Base-by-base conservation (phyloP, 2,888 invertebrate species). In the Catocala nupta region DNA sequence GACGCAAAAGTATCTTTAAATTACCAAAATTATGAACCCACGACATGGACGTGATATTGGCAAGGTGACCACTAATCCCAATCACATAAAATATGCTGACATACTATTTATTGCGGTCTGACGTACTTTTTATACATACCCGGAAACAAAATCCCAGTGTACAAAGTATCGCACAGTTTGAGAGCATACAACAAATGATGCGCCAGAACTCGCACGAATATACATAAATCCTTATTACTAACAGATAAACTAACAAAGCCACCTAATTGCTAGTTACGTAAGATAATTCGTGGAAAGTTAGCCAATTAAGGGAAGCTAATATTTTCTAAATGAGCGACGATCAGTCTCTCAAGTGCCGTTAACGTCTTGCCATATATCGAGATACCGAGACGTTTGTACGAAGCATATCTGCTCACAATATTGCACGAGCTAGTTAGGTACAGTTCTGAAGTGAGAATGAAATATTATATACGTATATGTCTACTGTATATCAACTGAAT, bases 321-420 rank as follows among this genome's bases (percentile, higher is more conserved):
- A 87, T 85, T 87, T 86, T 86, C 81, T 79, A 78, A 82, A 86
- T 85, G 82, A 86, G 81, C 80, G 59, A 82, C 81, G 80, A 85
- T 86, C 74, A 81, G 84, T 83, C 86, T 84, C 85, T 73, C 76
- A 78, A 83, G 86, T 79, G 77, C 79, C 81, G 78, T 87, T 83
- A 76, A 80, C 63, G 81, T 77, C 76, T 74, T 69, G 62, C 59
- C 16, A 9, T 73, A 75, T 61, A 68, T 69, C 57, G 66, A 5
- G 65, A 51, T 25, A 53, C 55, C 43, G 47, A 55, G 59, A 49
- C 64, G 58, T 55, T 39, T 47, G 48, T 51, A 68, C 72, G 48
- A 44, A 50, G 53, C 49, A 42, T 69, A 65, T 69, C 65, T 68
- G 60, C 69, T 71, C 69, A 58, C 58, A 56, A 72, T 71, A 65